These are phyloP conservation scores for Ormyrus nitidulus DNA, from an alignment of 2,888 invertebrate genomes.

Conservation along the genomic window DNA sequence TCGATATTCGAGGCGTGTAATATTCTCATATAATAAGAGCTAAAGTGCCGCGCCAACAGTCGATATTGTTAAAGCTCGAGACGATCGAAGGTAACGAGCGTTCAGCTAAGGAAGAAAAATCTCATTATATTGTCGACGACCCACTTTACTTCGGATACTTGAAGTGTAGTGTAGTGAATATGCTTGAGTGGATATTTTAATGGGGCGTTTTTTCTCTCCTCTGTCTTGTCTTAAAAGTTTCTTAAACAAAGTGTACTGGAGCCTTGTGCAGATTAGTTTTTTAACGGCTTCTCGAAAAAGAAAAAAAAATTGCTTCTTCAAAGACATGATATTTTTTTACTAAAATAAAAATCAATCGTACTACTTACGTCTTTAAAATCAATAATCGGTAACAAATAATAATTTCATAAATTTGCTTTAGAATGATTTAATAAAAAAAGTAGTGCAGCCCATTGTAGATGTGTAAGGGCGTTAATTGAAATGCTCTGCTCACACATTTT, in stretches of 20 bases:
- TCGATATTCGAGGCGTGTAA: neutral
- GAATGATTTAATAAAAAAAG: too few species aligned
- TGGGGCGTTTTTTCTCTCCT: conserved; percentile 3
- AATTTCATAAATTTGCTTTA: too few species aligned
- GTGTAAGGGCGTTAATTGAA: too few species aligned
- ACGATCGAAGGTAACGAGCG: conserved; percentile 25
- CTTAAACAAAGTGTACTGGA: neutral
- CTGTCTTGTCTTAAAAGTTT: neutral
- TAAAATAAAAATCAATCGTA: too few species aligned
- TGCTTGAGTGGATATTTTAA: conserved; percentile 30
- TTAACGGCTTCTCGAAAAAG: too few species aligned
- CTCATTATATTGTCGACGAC: conserved; percentile 39
- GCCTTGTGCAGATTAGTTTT: too few species aligned
- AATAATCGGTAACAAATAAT: too few species aligned
- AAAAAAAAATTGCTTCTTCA: too few species aligned
- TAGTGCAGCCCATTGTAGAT: too few species aligned
- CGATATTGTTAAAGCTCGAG: conserved; percentile 14
- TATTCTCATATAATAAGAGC: neutral
- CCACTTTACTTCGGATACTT: conserved; percentile 26
- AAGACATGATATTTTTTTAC: too few species aligned
- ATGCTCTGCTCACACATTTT: too few species aligned
- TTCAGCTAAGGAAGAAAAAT: conserved; percentile 20
- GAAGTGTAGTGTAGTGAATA: conserved; percentile 22
- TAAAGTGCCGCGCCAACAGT: conserved; percentile 16
- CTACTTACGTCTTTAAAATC: too few species aligned